phyloP scores from a whole-genome alignment of 2,113 vertebrate species.

The Bujurquina vittata region DNA sequence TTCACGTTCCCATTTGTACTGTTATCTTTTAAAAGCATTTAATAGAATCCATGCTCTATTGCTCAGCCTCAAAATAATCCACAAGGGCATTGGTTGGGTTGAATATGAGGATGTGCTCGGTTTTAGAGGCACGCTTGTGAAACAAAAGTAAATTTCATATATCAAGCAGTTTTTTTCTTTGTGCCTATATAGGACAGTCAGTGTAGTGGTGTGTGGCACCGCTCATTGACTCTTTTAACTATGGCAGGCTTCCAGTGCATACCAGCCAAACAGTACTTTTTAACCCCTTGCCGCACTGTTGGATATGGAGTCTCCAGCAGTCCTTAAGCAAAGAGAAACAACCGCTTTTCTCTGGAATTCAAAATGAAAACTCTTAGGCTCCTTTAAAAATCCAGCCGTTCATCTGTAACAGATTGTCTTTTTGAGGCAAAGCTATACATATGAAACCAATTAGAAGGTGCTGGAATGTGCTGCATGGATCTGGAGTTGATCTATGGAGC shows the following conservation, averaged over 20 bases:
- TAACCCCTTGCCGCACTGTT: background rate
- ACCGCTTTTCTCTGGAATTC: background rate
- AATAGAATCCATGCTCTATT: conserved; percentile 37
- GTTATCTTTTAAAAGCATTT: conserved; percentile 43
- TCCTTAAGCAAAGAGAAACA: background rate
- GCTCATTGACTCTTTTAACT: background rate
- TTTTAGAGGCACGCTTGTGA: conserved; percentile 17
- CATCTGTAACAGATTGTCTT: conserved; percentile 55
- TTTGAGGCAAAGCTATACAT: conserved; percentile 59
- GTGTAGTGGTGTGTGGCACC: background rate
- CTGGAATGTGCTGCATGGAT: conserved; percentile 78
- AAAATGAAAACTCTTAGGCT: conserved; percentile 15
- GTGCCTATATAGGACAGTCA: background rate
- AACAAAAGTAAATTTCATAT: conserved; percentile 5
- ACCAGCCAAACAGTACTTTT: background rate
- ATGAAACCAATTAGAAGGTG: conserved; percentile 82
- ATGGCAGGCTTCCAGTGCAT: background rate
- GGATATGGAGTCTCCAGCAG: background rate
- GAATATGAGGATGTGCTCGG: conserved; percentile 15
- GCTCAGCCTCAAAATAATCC: conserved; percentile 25
- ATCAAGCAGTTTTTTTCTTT: background rate
- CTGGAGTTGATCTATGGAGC: conserved; percentile 78
- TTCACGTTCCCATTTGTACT: conserved; percentile 28
- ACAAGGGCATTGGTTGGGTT: background rate
- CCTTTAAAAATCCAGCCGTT: conserved; percentile 31